Evolutionary conservation across 2,888 invertebrate species (phyloP).

Genomic region (Antheraea yamamai): DNA sequence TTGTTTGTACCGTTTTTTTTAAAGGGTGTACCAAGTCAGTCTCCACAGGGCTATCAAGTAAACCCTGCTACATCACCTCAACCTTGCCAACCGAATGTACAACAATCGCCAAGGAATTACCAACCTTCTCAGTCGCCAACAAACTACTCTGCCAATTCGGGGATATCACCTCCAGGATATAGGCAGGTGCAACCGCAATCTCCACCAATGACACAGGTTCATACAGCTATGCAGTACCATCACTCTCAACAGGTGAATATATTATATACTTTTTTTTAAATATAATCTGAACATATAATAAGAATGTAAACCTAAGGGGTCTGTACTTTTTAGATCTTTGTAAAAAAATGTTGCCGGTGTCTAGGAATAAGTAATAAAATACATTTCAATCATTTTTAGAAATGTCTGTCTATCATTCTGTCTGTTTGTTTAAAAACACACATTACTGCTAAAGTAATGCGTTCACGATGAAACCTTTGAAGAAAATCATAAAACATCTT

Average conservation of each 20-base stretch:
- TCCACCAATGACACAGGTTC: constrained; percentile 76
- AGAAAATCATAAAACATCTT: no score
- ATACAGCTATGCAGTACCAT: constrained; percentile 75
- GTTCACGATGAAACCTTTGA: no score
- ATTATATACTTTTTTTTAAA: no score
- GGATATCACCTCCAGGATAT: constrained; percentile 80
- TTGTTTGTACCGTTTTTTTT: constrained; percentile 14
- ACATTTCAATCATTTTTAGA: no score
- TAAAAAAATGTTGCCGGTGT: no score
- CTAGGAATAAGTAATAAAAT: no score
- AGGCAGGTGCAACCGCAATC: constrained; percentile 76
- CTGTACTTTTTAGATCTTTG: no score
- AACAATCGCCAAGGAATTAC: constrained; percentile 72
- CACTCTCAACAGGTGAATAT: constrained; percentile 69
- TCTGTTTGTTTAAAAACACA: no score
- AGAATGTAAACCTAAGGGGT: no score
- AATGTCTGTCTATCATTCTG: no score
- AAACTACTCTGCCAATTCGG: constrained; percentile 69
- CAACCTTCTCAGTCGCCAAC: constrained; percentile 82
- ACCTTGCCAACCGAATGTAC: constrained; percentile 65
- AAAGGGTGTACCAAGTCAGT: constrained; percentile 68
- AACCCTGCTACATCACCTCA: constrained; percentile 80
- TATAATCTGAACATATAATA: no score
- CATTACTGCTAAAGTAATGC: no score
- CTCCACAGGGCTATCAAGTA: constrained; percentile 81